phyloP scores from a whole-genome alignment of 92 coral and sea anemone genomes.

The Zoanthus sociatus region DNA sequence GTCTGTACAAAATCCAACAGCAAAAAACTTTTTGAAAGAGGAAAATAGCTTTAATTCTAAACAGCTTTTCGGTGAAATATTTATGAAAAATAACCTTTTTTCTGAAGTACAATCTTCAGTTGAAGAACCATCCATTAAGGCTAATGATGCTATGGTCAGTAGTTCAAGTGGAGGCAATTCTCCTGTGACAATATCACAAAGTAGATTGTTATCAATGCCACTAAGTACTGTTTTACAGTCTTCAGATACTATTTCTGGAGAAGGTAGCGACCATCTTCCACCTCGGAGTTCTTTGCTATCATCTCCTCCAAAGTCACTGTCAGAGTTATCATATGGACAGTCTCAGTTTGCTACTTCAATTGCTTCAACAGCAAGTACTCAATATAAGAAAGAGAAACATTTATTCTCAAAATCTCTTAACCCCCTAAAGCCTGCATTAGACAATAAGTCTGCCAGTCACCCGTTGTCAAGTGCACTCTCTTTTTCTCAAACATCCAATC shows the following conservation, averaged over 20 bases:
- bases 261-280: neutral
- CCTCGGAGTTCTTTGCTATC: neutral
- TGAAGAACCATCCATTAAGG: neutral
- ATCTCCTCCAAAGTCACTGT: neutral
- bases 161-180: neutral
- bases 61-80: neutral
- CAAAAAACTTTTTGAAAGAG: neutral
- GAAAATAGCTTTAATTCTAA: neutral
- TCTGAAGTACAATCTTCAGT: neutral
- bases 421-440: neutral
- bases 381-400: neutral
- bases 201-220: constrained; percentile 16
- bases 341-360: neutral
- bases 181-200: neutral
- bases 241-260: neutral
- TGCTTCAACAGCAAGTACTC: neutral
- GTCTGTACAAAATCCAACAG: neutral
- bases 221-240: constrained; percentile 18
- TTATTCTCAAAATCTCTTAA: constrained; percentile 32
- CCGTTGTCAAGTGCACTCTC: constrained; percentile 4
- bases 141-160: neutral
- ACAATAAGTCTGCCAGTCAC: neutral
- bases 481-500: neutral
- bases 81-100: neutral
- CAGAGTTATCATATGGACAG: neutral